Conservation (phyloP, 2,888 invertebrate genomes). For the Lycophotia porphyrea region DNA sequence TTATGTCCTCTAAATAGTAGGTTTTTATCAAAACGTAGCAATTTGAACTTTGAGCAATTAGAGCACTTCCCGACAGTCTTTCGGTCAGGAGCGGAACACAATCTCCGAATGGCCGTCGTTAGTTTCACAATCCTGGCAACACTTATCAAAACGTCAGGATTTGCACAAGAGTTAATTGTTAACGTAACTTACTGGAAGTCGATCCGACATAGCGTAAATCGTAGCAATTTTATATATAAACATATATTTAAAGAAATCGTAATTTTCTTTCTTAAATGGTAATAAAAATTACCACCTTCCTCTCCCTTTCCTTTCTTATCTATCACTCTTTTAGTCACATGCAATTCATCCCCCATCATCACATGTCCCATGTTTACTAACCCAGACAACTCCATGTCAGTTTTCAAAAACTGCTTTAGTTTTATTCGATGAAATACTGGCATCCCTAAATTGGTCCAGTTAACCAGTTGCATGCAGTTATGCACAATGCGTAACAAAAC, state of each 20-base stretch:
- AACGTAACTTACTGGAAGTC: too few species aligned
- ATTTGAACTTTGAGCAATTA: not conserved
- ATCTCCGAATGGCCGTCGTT: slow-evolving; percentile 3
- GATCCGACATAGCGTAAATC: not conserved
- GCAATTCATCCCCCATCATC: too few species aligned
- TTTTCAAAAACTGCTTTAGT: too few species aligned
- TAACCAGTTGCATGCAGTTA: slow-evolving; percentile 13
- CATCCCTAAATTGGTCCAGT: slow-evolving; percentile 24
- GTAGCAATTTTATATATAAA: not conserved
- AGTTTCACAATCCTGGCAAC: not conserved
- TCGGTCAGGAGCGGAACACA: not conserved
- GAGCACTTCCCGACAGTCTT: not conserved
- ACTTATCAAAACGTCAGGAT: not conserved
- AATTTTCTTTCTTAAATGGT: too few species aligned
- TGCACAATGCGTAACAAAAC: slow-evolving; percentile 23
- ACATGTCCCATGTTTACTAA: too few species aligned
- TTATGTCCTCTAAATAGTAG: not conserved
- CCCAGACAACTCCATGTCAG: too few species aligned
- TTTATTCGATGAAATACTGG: not conserved
- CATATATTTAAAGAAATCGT: too few species aligned
- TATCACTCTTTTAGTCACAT: too few species aligned
- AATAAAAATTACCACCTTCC: too few species aligned
- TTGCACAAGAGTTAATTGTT: not conserved
- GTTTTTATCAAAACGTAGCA: not conserved
- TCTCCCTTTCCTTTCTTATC: too few species aligned